Percentiles rank a stretch among this genome's conserved stretches.
phyloP scores from a whole-genome alignment of 2,113 vertebrate genomes.

The Plotosus lineatus region DNA sequence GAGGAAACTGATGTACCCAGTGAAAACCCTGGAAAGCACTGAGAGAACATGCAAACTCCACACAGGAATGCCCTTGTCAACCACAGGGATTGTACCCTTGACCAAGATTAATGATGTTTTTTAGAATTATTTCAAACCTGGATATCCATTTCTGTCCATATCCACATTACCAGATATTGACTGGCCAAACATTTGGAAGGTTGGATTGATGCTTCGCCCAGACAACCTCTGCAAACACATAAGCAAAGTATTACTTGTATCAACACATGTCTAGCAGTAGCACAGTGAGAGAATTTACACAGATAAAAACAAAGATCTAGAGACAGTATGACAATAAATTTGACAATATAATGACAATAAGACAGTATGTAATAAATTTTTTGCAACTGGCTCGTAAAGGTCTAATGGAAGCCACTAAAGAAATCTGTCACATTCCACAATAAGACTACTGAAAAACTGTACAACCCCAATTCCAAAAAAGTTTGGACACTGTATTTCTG shows the following conservation, averaged over 20 bases:
- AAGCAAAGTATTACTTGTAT: constrained; percentile 57
- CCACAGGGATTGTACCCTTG: too few species aligned
- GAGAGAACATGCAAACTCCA: too few species aligned
- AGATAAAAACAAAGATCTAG: neutral
- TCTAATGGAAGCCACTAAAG: neutral
- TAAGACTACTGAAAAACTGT: neutral
- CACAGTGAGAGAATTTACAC: neutral
- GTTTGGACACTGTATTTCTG: too few species aligned
- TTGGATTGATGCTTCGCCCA: constrained; percentile 79
- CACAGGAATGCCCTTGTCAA: too few species aligned
- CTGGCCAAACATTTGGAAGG: constrained; percentile 94
- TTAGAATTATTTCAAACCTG: constrained; percentile 74
- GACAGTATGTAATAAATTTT: neutral
- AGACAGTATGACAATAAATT: too few species aligned
- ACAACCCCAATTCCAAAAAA: too few species aligned
- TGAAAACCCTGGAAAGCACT: too few species aligned
- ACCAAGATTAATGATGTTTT: constrained; percentile 7
- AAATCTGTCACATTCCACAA: neutral
- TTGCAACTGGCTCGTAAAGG: neutral
- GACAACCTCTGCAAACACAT: constrained; percentile 81
- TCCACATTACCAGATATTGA: constrained; percentile 93
- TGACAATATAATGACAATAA: too few species aligned
- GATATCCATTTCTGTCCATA: constrained; percentile 96
- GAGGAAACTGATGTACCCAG: too few species aligned
- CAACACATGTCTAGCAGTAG: neutral